phyloP scores from a whole-genome alignment of 2,888 invertebrate species.

The Agrochola litura region DNA sequence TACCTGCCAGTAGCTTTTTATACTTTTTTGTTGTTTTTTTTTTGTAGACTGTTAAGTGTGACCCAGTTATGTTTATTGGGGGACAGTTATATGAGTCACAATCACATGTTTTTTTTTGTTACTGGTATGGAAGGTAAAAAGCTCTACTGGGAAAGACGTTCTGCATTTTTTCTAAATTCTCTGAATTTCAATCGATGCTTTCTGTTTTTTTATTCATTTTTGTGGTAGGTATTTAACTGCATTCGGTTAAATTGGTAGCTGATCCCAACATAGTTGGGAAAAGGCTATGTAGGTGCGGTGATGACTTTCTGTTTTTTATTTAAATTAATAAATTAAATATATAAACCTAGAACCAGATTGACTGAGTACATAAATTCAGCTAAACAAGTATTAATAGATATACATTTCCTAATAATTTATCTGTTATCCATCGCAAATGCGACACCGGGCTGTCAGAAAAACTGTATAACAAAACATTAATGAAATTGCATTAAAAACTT shows the following conservation, averaged over 20 bases:
- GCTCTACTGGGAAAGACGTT: background rate
- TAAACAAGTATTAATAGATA: background rate
- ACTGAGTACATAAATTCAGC: background rate
- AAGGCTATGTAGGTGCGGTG: too few species aligned
- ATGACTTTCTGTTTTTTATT: background rate
- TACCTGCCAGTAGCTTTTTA: constrained; percentile 82
- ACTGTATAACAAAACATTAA: background rate
- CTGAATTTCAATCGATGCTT: background rate
- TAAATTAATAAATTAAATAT: too few species aligned
- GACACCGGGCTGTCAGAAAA: background rate
- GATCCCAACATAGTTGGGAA: too few species aligned
- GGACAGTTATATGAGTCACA: constrained; percentile 52
- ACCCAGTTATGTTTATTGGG: constrained; percentile 67
- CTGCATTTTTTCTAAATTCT: background rate
- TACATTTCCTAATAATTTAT: background rate
- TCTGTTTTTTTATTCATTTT: background rate
- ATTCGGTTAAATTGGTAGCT: too few species aligned
- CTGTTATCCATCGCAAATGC: background rate
- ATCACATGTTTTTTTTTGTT: constrained; percentile 15
- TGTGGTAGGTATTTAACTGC: too few species aligned
- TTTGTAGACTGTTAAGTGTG: constrained; percentile 51
- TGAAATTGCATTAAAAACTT: background rate
- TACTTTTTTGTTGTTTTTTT: constrained; percentile 64
- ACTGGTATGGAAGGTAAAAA: background rate
- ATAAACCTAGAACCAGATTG: background rate